A percentile compares a stretch with the other conserved stretches of the same genome.
Conservation (phyloP, 2,888 invertebrate species). For the Taphrorychus bicolor region DNA sequence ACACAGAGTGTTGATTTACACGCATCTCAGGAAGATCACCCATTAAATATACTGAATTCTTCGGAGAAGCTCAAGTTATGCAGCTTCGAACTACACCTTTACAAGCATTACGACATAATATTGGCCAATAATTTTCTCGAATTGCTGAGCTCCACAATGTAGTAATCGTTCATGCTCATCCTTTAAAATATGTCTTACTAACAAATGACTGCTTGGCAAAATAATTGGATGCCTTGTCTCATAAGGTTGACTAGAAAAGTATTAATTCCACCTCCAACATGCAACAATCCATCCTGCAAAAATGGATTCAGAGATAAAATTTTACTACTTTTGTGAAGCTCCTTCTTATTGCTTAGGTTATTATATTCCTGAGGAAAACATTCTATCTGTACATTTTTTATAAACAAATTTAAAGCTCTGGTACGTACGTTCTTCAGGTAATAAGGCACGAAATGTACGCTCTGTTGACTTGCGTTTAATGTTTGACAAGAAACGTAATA, state of each 20-base stretch:
- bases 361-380: constrained; percentile 6
- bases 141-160: constrained; percentile 38
- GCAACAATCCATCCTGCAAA: constrained; percentile 23
- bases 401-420: not conserved
- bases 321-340: constrained; percentile 17
- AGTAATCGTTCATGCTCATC: constrained; percentile 35
- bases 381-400: not conserved
- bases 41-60: constrained; percentile 6
- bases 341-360: constrained; percentile 3
- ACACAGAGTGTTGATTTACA: constrained; percentile 1
- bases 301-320: constrained; percentile 33
- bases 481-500: constrained; percentile 8
- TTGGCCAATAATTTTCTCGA: constrained; percentile 45
- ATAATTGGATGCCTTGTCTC: constrained; percentile 36
- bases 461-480: too few relatives aligned
- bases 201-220: too few relatives aligned
- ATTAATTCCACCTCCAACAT: constrained; percentile 33
- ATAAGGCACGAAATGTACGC: too few relatives aligned
- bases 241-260: constrained; percentile 11
- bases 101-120: constrained; percentile 41
- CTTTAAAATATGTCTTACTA: too few relatives aligned
- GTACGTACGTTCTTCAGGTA: not conserved
- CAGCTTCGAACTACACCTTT: constrained; percentile 34
- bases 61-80: constrained; percentile 1
- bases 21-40: constrained; percentile 11